Evolutionary conservation across 2,888 invertebrate genomes (phyloP).

Genomic region (Lysandra coridon): DNA sequence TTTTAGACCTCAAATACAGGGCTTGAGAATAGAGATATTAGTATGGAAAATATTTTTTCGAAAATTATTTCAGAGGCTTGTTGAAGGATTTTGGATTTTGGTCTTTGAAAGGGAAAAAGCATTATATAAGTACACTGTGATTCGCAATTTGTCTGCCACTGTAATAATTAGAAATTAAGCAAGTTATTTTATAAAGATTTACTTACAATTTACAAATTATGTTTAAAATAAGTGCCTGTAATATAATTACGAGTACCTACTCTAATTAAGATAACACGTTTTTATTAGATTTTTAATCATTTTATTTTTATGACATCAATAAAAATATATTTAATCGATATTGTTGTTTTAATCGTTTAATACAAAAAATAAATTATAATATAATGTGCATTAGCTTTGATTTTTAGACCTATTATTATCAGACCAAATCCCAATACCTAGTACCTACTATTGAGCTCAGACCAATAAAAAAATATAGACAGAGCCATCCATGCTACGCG

Average conservation of each 20-base stretch:
- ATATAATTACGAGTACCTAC: not conserved
- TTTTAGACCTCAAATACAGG: not conserved
- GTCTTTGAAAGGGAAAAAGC: not conserved
- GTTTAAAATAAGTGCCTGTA: not conserved
- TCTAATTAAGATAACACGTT: not conserved
- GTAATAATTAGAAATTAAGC: not conserved
- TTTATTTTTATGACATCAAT: conserved; percentile 12
- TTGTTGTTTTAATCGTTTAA: not conserved
- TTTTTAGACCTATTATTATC: no score
- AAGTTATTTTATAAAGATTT: not conserved
- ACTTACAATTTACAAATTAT: not conserved
- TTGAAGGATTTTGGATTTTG: not conserved
- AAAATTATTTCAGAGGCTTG: not conserved
- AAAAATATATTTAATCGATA: not conserved
- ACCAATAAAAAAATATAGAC: no score
- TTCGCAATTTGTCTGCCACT: not conserved
- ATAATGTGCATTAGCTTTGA: no score
- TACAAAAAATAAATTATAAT: no score
- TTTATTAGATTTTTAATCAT: not conserved
- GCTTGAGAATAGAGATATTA: not conserved
- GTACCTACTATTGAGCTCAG: no score
- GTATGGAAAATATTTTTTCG: not conserved
- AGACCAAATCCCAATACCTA: no score
- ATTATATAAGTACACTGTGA: not conserved
- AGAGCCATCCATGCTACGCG: no score